Evolutionary conservation across 2,113 vertebrate genomes (phyloP), one percentile per base, ranked within the genome.

Genomic region (Protomyctophum bolini): DNA sequence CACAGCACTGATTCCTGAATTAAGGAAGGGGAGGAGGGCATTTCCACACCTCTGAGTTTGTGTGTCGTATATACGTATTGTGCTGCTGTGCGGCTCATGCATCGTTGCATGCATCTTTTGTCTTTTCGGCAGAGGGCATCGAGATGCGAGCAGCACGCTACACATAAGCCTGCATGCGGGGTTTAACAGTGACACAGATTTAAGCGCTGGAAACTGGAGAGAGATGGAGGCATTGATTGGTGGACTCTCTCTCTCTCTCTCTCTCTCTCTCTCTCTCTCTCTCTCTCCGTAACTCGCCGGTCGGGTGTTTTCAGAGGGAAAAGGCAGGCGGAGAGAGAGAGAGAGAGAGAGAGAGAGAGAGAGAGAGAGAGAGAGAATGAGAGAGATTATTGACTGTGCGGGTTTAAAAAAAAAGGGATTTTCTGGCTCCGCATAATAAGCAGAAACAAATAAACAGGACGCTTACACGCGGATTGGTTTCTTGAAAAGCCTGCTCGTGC

Each of bases 1-100:
- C 87, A 81, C 84, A n/a, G 76, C 67, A 61, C 84, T 84, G 89
- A 88, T 89, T 90, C 89, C 83, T 88, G 89, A 86, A 90, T 90
- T 89, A 89, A 86, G 80, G 81, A 82, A 52, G 12, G 50, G 50
- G 50, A 7, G 50, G 82, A 82, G 72, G 67, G 87, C 82, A 87
- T 89, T 88, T 86, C 82, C 87, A 89, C 88, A 87, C 83, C 89
- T 88, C 82, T 81, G 69, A 86, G 80, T 86, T 63, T 86, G 83
- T 75, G 21, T 21, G 21, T 21, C 21, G 21, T 21, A n/a, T n/a
- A n/a, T n/a, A n/a, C n/a, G n/a, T n/a, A 88, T 88, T 82, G 72
- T 85, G 81, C 75, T 76, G 71, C 50, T 67, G 79, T 67, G 79
- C 72, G 48, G 82, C 77, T 88, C 77, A 80, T 21, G 47, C 84